A percentile compares a stretch with the other conserved stretches of the same genome.
Conservation (phyloP, 2,888 invertebrate genomes). For the Cynaeus angustus region DNA sequence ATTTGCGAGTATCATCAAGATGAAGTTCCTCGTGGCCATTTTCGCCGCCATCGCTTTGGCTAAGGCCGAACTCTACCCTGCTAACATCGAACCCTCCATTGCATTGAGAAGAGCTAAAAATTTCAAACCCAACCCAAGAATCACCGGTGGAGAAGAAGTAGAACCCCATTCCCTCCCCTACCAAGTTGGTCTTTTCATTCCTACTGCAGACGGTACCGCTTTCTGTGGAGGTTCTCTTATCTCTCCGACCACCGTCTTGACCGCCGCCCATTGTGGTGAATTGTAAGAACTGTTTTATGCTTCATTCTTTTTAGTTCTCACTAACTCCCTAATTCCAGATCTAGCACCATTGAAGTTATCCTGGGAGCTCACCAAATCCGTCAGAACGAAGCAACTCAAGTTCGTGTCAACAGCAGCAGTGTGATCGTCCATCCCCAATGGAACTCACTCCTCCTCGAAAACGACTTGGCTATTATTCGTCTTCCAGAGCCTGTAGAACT, state of each 20-base stretch:
- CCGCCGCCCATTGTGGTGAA: conserved; percentile 61
- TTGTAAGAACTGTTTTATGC: conserved; percentile 50
- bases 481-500: conserved; percentile 67
- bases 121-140: conserved; percentile 14
- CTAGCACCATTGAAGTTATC: conserved; percentile 49
- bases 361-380: conserved; percentile 63
- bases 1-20: conserved; percentile 7
- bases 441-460: conserved; percentile 61
- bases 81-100: not conserved
- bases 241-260: conserved; percentile 52
- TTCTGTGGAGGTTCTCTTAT: conserved; percentile 61
- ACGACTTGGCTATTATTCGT: conserved; percentile 72
- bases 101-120: not conserved
- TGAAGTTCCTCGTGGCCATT: conserved; percentile 16
- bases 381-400: conserved; percentile 62
- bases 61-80: conserved; percentile 5
- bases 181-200: conserved; percentile 53
- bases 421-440: conserved; percentile 69
- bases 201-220: conserved; percentile 44
- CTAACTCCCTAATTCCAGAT: not conserved
- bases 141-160: conserved; percentile 57
- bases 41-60: conserved; percentile 21
- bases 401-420: conserved; percentile 57
- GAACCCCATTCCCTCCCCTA: conserved; percentile 58
- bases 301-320: too few relatives aligned